Evolutionary conservation across 1,140 invertebrate genomes (phyloP).

Genomic region (Papilio polyxenes): DNA sequence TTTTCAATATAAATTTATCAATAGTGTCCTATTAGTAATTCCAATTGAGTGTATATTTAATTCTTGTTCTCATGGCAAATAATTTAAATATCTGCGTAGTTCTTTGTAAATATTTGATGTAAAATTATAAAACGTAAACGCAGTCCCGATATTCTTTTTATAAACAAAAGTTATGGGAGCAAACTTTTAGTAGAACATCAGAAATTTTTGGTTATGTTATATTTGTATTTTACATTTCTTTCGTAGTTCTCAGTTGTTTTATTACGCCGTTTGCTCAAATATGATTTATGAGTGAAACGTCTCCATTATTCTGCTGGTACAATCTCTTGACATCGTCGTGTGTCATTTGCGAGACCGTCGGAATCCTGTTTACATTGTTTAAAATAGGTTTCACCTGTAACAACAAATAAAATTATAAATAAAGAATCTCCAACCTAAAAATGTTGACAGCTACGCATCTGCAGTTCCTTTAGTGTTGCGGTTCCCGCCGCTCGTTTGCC

Average conservation of each 20-base stretch:
- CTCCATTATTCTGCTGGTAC: constrained; percentile 68
- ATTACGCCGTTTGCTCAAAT: background rate
- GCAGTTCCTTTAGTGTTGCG: no score
- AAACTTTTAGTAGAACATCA: background rate
- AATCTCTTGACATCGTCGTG: constrained; percentile 68
- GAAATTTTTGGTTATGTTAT: background rate
- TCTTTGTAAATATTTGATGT: no score
- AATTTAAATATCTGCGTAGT: no score
- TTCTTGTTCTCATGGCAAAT: no score
- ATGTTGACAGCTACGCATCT: no score
- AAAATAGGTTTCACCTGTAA: constrained; percentile 70
- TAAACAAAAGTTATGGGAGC: background rate
- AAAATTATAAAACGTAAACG: no score
- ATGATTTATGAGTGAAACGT: constrained; percentile 64
- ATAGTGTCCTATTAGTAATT: no score
- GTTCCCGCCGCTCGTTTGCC: no score
- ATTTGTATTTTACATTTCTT: background rate
- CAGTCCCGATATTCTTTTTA: no score
- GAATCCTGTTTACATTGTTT: constrained; percentile 60
- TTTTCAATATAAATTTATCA: no score
- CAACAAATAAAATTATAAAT: constrained; percentile 20
- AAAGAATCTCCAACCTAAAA: background rate
- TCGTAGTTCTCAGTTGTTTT: no score
- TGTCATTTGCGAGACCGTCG: constrained; percentile 70
- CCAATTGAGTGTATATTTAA: no score